These are phyloP conservation scores for Archips crataeganus DNA, from an alignment of 2,888 invertebrate species.

Conservation along the genomic window DNA sequence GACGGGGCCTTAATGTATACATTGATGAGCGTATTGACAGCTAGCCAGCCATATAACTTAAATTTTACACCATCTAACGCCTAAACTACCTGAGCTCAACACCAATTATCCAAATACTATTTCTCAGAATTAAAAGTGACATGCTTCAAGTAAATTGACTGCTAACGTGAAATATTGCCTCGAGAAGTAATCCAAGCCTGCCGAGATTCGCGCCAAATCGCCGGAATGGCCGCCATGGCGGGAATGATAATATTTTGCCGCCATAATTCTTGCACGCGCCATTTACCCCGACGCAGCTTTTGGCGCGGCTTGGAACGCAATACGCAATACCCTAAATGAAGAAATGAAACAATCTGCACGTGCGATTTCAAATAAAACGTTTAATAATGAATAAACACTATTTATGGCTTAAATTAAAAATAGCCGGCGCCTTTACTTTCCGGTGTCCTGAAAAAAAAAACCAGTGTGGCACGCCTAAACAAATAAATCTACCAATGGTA, in stretches of 20 bases:
- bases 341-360: conserved; percentile 6
- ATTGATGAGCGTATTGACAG: not conserved
- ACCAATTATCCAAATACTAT: not conserved
- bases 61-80: not conserved
- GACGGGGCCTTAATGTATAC: too few relatives aligned
- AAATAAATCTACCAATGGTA: conserved; percentile 37
- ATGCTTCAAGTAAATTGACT: conserved; percentile 9
- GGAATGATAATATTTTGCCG: conserved; percentile 35
- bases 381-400: not conserved
- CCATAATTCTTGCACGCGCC: conserved; percentile 39
- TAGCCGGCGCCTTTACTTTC: not conserved
- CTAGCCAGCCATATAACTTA: not conserved
- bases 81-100: not conserved
- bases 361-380: not conserved
- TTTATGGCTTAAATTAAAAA: conserved; percentile 5
- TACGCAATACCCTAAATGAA: conserved; percentile 27
- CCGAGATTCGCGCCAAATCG: conserved; percentile 24
- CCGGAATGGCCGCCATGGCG: conserved; percentile 25
- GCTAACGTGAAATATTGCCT: conserved; percentile 28
- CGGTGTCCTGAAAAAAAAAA: not conserved
- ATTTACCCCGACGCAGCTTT: conserved; percentile 33
- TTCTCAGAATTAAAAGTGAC: not conserved
- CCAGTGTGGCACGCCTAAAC: conserved; percentile 23
- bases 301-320: conserved; percentile 6
- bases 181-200: conserved; percentile 19